Evolutionary conservation across 2,797 vertebrate genomes (phyloP).

Genomic region (Chaetodon trifasciatus): DNA sequence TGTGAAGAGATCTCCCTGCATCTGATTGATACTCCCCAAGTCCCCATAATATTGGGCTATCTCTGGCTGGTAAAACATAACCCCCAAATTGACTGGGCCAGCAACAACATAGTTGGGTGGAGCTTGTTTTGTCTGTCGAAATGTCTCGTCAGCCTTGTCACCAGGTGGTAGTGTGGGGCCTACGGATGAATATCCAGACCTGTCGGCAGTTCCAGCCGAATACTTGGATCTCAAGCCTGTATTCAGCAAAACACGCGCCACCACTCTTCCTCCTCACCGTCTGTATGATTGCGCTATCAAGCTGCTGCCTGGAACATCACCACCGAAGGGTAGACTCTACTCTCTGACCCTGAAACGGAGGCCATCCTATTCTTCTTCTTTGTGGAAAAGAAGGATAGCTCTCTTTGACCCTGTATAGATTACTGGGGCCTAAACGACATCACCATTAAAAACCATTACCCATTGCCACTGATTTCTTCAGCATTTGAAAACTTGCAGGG

Average conservation of each 20-base stretch:
- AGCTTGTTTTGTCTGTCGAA: too few relatives aligned
- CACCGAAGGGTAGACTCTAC: neutral
- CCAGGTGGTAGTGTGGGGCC: too few relatives aligned
- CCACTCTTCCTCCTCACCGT: neutral
- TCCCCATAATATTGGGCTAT: neutral
- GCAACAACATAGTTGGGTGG: too few relatives aligned
- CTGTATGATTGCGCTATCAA: neutral
- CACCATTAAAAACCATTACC: too few relatives aligned
- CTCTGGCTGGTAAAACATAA: neutral
- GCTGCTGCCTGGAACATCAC: neutral
- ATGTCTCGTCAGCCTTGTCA: too few relatives aligned
- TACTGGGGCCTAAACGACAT: too few relatives aligned
- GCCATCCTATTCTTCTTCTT: too few relatives aligned
- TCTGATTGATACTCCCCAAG: neutral
- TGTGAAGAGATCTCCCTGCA: neutral
- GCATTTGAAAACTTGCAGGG: too few relatives aligned
- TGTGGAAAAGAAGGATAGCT: rapidly evolving
- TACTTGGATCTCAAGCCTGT: neutral
- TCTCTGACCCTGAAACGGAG: neutral
- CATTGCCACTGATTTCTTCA: too few relatives aligned
- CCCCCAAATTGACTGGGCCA: neutral
- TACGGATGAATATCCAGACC: neutral
- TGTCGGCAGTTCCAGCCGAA: neutral
- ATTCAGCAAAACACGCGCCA: neutral
- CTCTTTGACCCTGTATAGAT: too few relatives aligned